Evolutionary conservation across 1,140 invertebrate genomes (phyloP), one percentile per base, ranked within the genome.

Genomic region (Drosophila setifemur): DNA sequence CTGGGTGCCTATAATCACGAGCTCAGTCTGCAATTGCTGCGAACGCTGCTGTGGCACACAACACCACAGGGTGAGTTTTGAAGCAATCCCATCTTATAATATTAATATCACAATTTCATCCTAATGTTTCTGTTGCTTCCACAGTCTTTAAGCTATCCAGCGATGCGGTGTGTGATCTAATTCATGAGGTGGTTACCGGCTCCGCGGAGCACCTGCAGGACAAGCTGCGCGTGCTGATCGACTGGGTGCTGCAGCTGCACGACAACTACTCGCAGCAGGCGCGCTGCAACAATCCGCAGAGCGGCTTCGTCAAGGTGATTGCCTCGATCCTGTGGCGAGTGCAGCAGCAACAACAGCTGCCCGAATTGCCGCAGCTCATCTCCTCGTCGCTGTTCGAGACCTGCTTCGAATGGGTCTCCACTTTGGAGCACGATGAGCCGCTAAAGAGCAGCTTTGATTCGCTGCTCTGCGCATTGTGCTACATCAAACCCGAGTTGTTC

Each of bases 271-370:
- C 73, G 25, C 73, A 74, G 44, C 71, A 79, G 43, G 67, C 72
- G 4, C 78, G 87, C 1, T 88, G 86, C 33, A 90, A 88, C 52
- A 90, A 90, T 57, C 89, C 89, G 1, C 88, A 90, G 19, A 90
- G 89, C 43, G 89, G 89, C 2, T 91, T 91, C 37, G 89, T 91
- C 6, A 91, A 91, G 52, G 95, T 94, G 63, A 93, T 96, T 43
- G 94, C 95, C 11, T 94, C 96, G 25, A 95, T 97, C 11, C 91
- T 98, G 57, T 97, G 96, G 96, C 93, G 94, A 49, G 92, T 94
- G 16, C 93, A 95, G 78, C 92, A 94, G 54, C 91, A 93, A 33
- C 88, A 92, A 40, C 91, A 91, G 75, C 91, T 74, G 16, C 94
- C 95, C 16, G 92, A 95, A 83, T 85, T 96, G n/a, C 91, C 93